phyloP scores from a whole-genome alignment of 2,113 vertebrate genomes.

The Anthoscopus minutus region DNA sequence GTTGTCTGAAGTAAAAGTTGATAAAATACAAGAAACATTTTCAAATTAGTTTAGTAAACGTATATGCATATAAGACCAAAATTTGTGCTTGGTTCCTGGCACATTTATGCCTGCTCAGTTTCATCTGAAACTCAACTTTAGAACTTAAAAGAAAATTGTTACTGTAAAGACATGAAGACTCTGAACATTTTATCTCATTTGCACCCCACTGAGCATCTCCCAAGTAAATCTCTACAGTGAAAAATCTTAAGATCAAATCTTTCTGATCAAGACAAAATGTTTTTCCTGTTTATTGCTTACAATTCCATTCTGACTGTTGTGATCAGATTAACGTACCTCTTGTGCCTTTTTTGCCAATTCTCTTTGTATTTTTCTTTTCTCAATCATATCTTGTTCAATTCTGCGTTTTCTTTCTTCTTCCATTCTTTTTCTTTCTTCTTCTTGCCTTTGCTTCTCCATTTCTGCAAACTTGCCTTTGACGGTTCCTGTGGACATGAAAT shows the following conservation, averaged over 20 bases:
- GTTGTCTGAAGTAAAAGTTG: neutral
- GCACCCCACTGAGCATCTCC: neutral
- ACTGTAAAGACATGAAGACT: neutral
- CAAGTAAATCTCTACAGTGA: neutral
- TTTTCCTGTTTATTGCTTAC: neutral
- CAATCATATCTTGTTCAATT: slow-evolving; percentile 86
- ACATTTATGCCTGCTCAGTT: neutral
- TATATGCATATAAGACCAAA: neutral
- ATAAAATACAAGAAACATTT: neutral
- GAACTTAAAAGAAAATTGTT: neutral
- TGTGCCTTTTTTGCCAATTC: slow-evolving; percentile 90
- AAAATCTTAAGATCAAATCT: neutral
- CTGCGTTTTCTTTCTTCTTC: slow-evolving; percentile 90
- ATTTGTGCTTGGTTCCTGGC: neutral
- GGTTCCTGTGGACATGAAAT: slow-evolving; percentile 76
- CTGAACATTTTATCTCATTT: neutral
- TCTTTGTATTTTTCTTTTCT: slow-evolving; percentile 93
- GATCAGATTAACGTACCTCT: slow-evolving; percentile 71
- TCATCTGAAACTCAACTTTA: neutral
- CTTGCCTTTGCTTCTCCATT: slow-evolving; percentile 96
- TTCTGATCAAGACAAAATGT: neutral
- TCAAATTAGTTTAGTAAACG: neutral
- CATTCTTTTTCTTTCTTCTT: slow-evolving; percentile 85
- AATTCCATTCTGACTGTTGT: neutral
- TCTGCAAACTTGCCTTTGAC: slow-evolving; percentile 97